These are phyloP conservation scores for Camponotus pennsylvanicus DNA, from an alignment of 1,140 invertebrate genomes.

Conservation along the genomic window DNA sequence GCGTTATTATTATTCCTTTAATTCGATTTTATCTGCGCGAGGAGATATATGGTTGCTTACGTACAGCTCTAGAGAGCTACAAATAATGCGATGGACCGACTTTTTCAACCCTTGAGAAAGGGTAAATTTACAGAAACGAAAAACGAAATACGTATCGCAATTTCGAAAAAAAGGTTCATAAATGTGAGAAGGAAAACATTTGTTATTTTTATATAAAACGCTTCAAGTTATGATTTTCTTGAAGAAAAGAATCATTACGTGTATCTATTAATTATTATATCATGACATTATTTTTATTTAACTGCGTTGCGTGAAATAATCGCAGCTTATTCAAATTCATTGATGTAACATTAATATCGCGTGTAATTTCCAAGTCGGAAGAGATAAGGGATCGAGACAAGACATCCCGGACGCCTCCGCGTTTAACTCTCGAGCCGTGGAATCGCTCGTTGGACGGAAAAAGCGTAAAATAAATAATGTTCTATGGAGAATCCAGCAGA, in stretches of 20 bases:
- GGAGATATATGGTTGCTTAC: neutral
- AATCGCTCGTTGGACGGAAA: neutral
- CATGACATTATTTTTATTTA: neutral
- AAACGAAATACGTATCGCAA: neutral
- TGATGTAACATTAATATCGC: constrained; percentile 13
- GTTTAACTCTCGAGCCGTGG: constrained; percentile 19
- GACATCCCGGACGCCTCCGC: constrained; percentile 18
- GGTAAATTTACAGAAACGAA: neutral
- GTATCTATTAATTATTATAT: neutral
- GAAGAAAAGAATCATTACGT: neutral
- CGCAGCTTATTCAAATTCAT: neutral
- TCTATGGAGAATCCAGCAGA: neutral
- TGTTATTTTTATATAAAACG: neutral
- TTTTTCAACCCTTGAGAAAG: neutral
- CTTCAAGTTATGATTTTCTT: neutral
- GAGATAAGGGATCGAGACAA: constrained; percentile 11
- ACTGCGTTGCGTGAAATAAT: neutral
- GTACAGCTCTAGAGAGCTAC: neutral
- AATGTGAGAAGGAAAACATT: neutral
- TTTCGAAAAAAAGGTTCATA: neutral
- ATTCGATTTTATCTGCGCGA: constrained; percentile 62
- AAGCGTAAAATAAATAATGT: constrained; percentile 65
- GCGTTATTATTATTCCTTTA: constrained; percentile 67
- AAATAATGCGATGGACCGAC: neutral
- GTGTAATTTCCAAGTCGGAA: neutral